phyloP scores from a whole-genome alignment of 2,888 invertebrate species.

The Yponomeuta evonymella region DNA sequence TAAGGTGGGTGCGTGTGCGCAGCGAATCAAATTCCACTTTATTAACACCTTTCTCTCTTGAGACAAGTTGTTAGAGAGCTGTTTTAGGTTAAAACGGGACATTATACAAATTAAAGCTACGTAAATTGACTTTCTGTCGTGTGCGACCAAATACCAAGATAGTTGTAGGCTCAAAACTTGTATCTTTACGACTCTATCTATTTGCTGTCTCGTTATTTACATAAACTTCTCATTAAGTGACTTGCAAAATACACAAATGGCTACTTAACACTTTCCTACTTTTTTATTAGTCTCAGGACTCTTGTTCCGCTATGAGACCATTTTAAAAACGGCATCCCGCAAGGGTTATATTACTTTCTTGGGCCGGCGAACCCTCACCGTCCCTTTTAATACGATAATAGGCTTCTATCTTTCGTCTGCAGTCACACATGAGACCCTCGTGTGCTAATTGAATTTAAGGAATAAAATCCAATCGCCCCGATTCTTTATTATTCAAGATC shows the following conservation, averaged over 20 bases:
- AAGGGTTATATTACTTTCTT: constrained; percentile 28
- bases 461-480: constrained; percentile 77
- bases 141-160: neutral
- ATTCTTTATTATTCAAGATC: constrained; percentile 79
- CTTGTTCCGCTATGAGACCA: neutral
- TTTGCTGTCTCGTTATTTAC: neutral
- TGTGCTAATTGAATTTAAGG: constrained; percentile 78
- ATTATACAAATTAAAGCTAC: neutral
- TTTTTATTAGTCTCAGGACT: neutral
- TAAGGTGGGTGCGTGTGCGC: neutral
- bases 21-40: constrained; percentile 4
- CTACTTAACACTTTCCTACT: too few species aligned
- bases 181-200: neutral
- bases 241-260: too few species aligned
- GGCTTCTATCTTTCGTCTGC: constrained; percentile 72
- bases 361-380: constrained; percentile 20
- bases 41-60: constrained; percentile 9
- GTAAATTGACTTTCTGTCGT: neutral
- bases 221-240: too few species aligned
- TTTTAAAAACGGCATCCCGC: constrained; percentile 12
- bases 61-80: neutral
- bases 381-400: constrained; percentile 71
- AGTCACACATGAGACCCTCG: constrained; percentile 73
- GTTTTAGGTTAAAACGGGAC: neutral
- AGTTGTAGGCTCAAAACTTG: neutral